Evolutionary conservation across 2,888 invertebrate genomes (phyloP).

Genomic region (Fissipunctia ypsillon): DNA sequence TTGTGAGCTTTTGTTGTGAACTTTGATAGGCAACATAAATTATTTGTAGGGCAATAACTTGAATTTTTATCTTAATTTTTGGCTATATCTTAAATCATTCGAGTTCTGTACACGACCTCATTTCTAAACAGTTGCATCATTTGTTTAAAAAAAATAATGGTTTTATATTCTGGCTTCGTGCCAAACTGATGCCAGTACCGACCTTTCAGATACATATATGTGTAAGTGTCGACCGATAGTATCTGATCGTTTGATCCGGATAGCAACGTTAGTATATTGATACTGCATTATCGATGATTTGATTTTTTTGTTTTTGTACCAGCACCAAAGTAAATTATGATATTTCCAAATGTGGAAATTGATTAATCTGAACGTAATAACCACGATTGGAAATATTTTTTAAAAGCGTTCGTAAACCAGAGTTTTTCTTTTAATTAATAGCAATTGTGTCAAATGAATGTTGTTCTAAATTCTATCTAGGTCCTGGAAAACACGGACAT

Average conservation of each 20-base stretch:
- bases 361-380: neutral
- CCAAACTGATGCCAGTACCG: slow-evolving; percentile 71
- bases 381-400: neutral
- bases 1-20: no score
- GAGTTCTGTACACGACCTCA: slow-evolving; percentile 65
- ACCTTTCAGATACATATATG: slow-evolving; percentile 40
- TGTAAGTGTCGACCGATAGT: slow-evolving; percentile 58
- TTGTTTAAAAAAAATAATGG: slow-evolving; percentile 75
- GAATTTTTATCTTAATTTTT: slow-evolving; percentile 19
- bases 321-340: neutral
- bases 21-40: neutral
- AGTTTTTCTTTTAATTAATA: no score
- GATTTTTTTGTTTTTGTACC: neutral
- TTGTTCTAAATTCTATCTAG: no score
- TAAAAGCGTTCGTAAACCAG: neutral
- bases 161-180: slow-evolving; percentile 78
- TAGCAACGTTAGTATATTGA: slow-evolving; percentile 45
- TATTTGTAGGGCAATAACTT: slow-evolving; percentile 13
- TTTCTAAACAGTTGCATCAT: slow-evolving; percentile 72
- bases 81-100: slow-evolving; percentile 40
- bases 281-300: slow-evolving; percentile 24
- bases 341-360: neutral
- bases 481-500: neutral
- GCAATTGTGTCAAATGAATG: neutral
- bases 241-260: slow-evolving; percentile 61